Evolutionary conservation across 2,888 invertebrate genomes (phyloP).

Genomic region (Carpatolechia fugitivella): DNA sequence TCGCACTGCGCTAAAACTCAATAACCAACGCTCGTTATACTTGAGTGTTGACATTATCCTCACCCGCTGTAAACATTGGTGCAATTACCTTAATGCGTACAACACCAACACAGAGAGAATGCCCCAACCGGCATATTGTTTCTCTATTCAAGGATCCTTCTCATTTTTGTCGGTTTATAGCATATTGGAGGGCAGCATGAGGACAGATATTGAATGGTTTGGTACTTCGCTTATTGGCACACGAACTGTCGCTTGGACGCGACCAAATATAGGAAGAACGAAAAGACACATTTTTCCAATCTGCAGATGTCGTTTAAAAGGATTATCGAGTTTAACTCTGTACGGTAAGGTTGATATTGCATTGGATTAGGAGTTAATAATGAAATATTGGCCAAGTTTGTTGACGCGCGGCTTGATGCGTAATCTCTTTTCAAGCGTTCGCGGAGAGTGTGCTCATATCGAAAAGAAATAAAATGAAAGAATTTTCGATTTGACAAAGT

Average conservation of each 20-base stretch:
- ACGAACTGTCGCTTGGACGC: slow-evolving; percentile 34
- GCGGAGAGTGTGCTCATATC: slow-evolving; percentile 24
- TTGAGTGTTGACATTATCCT: slow-evolving; percentile 14
- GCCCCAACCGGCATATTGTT: background rate
- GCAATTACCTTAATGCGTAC: slow-evolving; percentile 21
- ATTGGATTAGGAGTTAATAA: slow-evolving; percentile 34
- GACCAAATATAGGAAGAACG: slow-evolving; percentile 45
- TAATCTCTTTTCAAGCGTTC: slow-evolving; percentile 53
- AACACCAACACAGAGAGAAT: slow-evolving; percentile 6
- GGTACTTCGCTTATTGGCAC: slow-evolving; percentile 38
- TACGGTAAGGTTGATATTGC: slow-evolving; percentile 21
- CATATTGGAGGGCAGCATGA: slow-evolving; percentile 19
- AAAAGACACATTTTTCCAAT: slow-evolving; percentile 35
- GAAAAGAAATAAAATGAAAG: slow-evolving; percentile 32
- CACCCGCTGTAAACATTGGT: slow-evolving; percentile 14
- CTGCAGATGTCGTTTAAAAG: background rate
- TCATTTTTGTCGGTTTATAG: slow-evolving; percentile 18
- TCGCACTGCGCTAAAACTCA: background rate
- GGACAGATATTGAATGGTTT: slow-evolving; percentile 20
- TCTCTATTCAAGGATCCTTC: background rate
- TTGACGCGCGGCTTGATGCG: slow-evolving; percentile 47
- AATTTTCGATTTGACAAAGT: slow-evolving; percentile 21
- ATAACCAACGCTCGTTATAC: slow-evolving; percentile 3
- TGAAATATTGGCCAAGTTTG: slow-evolving; percentile 52
- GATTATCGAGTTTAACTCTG: background rate